Conservation (phyloP, 2,888 invertebrate species). For the Lapara coniferarum region DNA sequence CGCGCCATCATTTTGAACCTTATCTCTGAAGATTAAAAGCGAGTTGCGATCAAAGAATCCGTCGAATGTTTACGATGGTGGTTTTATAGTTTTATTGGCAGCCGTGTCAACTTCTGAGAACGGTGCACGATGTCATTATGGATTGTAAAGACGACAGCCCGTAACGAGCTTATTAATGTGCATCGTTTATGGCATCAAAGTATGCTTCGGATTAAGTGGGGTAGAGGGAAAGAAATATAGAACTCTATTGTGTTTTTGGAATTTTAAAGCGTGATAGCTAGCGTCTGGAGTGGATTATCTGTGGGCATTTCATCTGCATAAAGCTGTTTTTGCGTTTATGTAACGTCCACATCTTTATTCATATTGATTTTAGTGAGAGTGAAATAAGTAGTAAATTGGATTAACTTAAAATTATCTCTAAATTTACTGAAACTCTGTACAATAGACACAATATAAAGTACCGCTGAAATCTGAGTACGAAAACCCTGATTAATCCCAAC, state of each 20-base stretch:
- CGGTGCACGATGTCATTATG: constrained; percentile 69
- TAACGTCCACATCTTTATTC: too few relatives aligned
- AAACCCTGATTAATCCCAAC: background rate
- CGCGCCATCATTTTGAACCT: constrained; percentile 27
- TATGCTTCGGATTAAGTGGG: constrained; percentile 40
- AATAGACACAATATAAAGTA: background rate
- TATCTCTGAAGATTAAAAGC: constrained; percentile 27
- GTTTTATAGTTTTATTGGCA: constrained; percentile 76
- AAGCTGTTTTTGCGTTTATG: too few relatives aligned
- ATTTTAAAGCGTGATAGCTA: background rate
- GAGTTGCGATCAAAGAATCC: constrained; percentile 44
- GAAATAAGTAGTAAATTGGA: too few relatives aligned
- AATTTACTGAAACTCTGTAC: background rate
- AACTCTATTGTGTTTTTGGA: background rate
- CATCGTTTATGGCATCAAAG: constrained; percentile 49
- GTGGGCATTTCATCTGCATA: too few relatives aligned
- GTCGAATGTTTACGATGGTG: constrained; percentile 64
- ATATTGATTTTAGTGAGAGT: too few relatives aligned
- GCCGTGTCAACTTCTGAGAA: constrained; percentile 79
- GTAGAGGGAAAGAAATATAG: too few relatives aligned
- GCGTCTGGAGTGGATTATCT: too few relatives aligned
- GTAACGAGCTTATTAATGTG: constrained; percentile 73
- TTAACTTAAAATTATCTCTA: too few relatives aligned
- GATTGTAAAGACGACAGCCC: constrained; percentile 75
- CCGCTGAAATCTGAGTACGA: too few relatives aligned